These are phyloP conservation scores for Actinia tenebrosa DNA, from an alignment of 64 coral and sea anemone species.

Conservation along the genomic window DNA sequence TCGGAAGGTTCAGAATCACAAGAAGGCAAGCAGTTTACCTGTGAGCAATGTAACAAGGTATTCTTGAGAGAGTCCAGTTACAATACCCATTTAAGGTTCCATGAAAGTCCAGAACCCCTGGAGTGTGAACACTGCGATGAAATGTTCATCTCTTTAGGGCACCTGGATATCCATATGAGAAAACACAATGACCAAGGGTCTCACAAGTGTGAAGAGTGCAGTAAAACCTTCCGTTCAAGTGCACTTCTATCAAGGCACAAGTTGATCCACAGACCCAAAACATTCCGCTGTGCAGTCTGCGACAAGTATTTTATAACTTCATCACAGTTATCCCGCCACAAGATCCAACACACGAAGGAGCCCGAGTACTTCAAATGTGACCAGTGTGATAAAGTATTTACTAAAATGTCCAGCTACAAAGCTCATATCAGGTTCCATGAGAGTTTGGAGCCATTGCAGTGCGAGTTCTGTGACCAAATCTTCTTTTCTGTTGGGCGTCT, in stretches of 20 bases:
- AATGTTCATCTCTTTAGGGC: background rate
- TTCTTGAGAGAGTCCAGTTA: background rate
- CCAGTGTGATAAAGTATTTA: background rate
- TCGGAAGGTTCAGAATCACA: background rate
- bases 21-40: background rate
- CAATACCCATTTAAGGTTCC: slow-evolving; percentile 10
- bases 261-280: slow-evolving; percentile 1
- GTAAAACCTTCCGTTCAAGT: background rate
- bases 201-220: slow-evolving; percentile 4
- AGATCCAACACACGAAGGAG: background rate
- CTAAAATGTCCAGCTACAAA: background rate
- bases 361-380: background rate
- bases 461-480: background rate
- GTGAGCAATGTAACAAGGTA: background rate
- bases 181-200: background rate
- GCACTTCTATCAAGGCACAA: background rate
- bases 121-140: slow-evolving; percentile 9
- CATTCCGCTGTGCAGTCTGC: background rate
- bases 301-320: background rate
- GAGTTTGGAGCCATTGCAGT: background rate
- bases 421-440: slow-evolving; percentile 1
- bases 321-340: background rate
- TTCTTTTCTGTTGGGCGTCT: slow-evolving; percentile 4
- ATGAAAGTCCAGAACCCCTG: background rate
- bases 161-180: background rate